These are phyloP conservation scores for Rachycentron canadum DNA, from an alignment of 2,797 vertebrate genomes.

Conservation along the genomic window DNA sequence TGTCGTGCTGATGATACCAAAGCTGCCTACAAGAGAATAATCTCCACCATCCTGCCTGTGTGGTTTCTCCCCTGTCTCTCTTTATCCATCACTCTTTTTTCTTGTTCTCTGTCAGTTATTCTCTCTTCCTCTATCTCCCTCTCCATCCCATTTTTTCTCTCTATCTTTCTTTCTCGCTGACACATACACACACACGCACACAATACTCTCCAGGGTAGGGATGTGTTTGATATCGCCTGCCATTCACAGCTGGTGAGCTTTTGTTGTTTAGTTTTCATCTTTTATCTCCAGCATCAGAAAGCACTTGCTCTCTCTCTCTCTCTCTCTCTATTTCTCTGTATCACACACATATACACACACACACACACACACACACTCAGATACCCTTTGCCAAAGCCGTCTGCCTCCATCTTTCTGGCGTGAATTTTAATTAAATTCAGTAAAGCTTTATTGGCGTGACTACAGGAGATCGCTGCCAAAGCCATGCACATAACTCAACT, in stretches of 20 bases:
- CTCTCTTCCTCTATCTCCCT: slow-evolving; percentile 30
- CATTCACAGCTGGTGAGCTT: slow-evolving; percentile 83
- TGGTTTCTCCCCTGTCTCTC: slow-evolving; percentile 48
- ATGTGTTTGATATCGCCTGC: slow-evolving; percentile 80
- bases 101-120: slow-evolving; percentile 23
- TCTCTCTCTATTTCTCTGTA: slow-evolving; percentile 3
- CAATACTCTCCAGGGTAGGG: slow-evolving; percentile 73
- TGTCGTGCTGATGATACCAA: slow-evolving; percentile 69
- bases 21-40: slow-evolving; percentile 72
- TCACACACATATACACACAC: slow-evolving; percentile 29
- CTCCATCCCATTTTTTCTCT: slow-evolving; percentile 24
- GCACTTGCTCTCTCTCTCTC: slow-evolving; percentile 49
- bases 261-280: slow-evolving; percentile 83
- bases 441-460: slow-evolving; percentile 83
- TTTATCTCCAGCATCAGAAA: slow-evolving; percentile 85
- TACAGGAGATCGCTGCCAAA: slow-evolving; percentile 76
- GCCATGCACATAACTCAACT: slow-evolving; percentile 78
- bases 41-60: slow-evolving; percentile 65
- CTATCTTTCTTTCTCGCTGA: slow-evolving; percentile 47
- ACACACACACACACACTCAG: slow-evolving; percentile 33
- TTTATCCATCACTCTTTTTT: slow-evolving; percentile 35
- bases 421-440: slow-evolving; percentile 84
- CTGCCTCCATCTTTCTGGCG: slow-evolving; percentile 80
- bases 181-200: slow-evolving; percentile 20
- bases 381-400: slow-evolving; percentile 73